Evolutionary conservation across 2,888 invertebrate species (phyloP), one percentile per base, ranked within the genome.

Genomic region (Andrena haemorrhoa): DNA sequence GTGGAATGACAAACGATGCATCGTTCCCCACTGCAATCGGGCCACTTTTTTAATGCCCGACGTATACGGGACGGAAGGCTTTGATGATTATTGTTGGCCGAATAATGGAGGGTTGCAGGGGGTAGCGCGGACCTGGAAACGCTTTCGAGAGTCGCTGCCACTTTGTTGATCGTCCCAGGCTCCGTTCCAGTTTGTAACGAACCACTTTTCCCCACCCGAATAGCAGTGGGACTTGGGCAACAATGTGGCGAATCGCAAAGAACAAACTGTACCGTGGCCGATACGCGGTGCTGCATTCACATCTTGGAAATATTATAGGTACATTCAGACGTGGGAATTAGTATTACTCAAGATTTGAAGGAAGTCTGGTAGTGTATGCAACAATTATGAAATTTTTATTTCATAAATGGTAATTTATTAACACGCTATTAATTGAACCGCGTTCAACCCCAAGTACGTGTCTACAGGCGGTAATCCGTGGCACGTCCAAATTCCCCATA

Each of bases 1-100:
- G 78, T n/a, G 68, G 0, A 58, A 49, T 58, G 78, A 69, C 69
- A 79, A 74, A 75, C 70, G 69, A 66, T 63, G 58, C 71, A 51
- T 29, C 74, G 73, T 79, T 65, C 58, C 41, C 65, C 23, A 65
- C 10, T 80, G 75, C 69, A 70, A 79, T 66, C 66, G 81, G 49
- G 69, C 8, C 64, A 70, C 74, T 79, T 81, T 76, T 81, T 75
- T 81, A 81, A 75, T 64, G 51, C 51, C 29, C 31, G 64, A 33
- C 58, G 72, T 65, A 64, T 49, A 56, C 76, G 53, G 61, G 53
- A 33, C 74, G 47, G 2, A 31, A 33, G 47, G 65, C 76, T 76
- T 75, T 72, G 76, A 72, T 60, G 82, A 81, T 82, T 81, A 80
- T 82, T 75, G 82, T 82, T 56, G 56, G 53, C 16, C 58, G 75